A percentile compares a stretch with the other conserved stretches of the same genome.
These are phyloP conservation scores for Mastacembelus armatus DNA, from an alignment of 2,797 vertebrate species.

Conservation along the genomic window DNA sequence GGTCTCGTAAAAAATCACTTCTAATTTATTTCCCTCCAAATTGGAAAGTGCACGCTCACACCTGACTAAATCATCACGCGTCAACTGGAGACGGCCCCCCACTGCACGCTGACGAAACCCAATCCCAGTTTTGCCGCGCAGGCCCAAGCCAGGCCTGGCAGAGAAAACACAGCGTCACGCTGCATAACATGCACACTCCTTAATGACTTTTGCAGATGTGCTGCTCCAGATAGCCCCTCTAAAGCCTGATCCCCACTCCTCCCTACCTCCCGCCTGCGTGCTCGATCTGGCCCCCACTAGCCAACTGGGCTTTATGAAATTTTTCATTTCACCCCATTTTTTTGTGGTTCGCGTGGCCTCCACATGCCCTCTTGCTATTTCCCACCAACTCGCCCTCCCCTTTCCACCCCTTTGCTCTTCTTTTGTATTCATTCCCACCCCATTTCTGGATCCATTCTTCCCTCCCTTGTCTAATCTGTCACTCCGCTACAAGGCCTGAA, in stretches of 20 bases:
- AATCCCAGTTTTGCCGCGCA: conserved; percentile 95
- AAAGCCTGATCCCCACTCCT: conserved; percentile 74
- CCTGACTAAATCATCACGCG: conserved; percentile 99
- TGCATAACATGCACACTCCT: conserved; percentile 68
- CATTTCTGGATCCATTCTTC: conserved; percentile 16
- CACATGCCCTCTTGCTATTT: conserved; percentile 59
- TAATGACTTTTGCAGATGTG: conserved; percentile 99
- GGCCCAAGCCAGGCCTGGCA: conserved; percentile 88
- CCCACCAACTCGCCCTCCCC: conserved; percentile 40
- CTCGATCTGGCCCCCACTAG: conserved; percentile 75
- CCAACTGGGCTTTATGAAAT: conserved; percentile 83
- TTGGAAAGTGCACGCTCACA: conserved; percentile 99
- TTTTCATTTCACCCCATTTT: conserved; percentile 74
- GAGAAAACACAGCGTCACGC: conserved; percentile 81
- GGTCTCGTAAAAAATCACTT: conserved; percentile 96
- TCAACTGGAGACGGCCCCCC: conserved; percentile 97
- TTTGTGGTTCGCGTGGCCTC: conserved; percentile 55
- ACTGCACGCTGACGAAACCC: conserved; percentile 94
- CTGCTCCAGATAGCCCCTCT: conserved; percentile 73
- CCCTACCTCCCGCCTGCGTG: conserved; percentile 65
- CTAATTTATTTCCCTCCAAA: conserved; percentile 99
- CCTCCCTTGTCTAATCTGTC: conserved; percentile 45
- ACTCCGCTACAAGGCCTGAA: conserved; percentile 23
- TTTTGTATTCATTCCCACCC: conserved; percentile 19
- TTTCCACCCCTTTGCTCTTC: conserved; percentile 23